Percentiles rank a stretch among this genome's conserved stretches.
Conservation (phyloP, 2,888 invertebrate genomes). For the Pycnomerus fuliginosus region DNA sequence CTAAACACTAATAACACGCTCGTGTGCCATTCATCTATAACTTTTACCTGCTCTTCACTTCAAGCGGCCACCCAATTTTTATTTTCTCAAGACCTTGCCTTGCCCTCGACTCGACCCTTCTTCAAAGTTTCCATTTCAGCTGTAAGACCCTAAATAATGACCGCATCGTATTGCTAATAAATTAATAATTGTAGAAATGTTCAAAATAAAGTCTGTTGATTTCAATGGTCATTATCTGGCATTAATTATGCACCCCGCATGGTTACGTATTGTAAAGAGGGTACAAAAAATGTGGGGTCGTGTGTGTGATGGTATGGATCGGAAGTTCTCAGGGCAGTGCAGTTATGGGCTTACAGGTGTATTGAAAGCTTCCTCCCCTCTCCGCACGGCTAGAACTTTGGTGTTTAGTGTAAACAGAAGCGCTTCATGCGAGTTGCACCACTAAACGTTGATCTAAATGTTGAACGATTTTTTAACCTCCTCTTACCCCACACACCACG, state of each 20-base stretch:
- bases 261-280: too few relatives aligned
- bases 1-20: conserved; percentile 10
- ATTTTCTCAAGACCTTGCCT: conserved; percentile 20
- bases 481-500: too few relatives aligned
- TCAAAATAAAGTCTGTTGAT: too few relatives aligned
- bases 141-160: conserved; percentile 11
- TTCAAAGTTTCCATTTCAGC: conserved; percentile 3
- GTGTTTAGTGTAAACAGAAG: conserved; percentile 15
- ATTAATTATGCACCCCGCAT: conserved; percentile 9
- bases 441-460: too few relatives aligned
- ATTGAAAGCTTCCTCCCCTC: conserved; percentile 9
- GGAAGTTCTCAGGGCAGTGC: conserved; percentile 18
- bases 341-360: conserved; percentile 18
- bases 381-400: conserved; percentile 11
- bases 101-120: conserved; percentile 7
- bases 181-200: too few relatives aligned
- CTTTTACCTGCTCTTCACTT: conserved; percentile 12
- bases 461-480: too few relatives aligned
- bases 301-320: conserved; percentile 17
- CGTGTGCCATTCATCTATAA: conserved; percentile 25
- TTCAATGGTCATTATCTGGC: too few relatives aligned
- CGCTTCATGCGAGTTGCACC: too few relatives aligned
- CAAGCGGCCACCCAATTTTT: conserved; percentile 17
- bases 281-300: too few relatives aligned
- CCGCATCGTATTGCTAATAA: conserved; percentile 9